Evolutionary conservation across 2,888 invertebrate genomes (phyloP), one percentile per base, ranked within the genome.

Genomic region (Leucoptera coffeella): DNA sequence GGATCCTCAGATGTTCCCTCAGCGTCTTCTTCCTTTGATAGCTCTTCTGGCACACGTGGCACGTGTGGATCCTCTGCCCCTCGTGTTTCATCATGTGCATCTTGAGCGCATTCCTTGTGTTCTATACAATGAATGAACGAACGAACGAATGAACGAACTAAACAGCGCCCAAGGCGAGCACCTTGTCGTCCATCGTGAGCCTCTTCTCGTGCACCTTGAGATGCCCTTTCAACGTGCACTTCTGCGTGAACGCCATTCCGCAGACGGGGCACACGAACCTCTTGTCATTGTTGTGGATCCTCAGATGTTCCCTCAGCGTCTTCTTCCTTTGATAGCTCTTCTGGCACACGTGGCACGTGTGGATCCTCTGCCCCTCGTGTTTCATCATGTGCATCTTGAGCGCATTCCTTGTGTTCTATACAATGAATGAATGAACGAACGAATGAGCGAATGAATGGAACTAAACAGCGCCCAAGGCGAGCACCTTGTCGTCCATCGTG

Each of bases 41-140:
- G 0, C 61, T 56, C 38, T 74, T 75, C 28, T 62, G 48, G 26
- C 76, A 76, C 0, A 73, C 51, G 5, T 48, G 50, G 31, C 76
- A 76, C 0, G 54, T 50, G 14, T 71, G 74, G 13, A 74, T 74
- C 10, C 74, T 38, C 13, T 67, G 65, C 0, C 72, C 73, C 1
- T 73, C 72, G 22, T 76, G 76, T 9, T 69, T 73, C 1, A 73
- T 72, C 64, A 73, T 71, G 30, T 76, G 76, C 54, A 72, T 73
- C 30, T 73, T 74, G 14, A 76, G 38, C 4, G 74, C 71, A 26
- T 74, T 73, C 31, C 65, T 65, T 0, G 72, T 69, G 28, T 73
- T n/a, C n/a, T n/a, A n/a, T n/a, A n/a, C n/a, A n/a, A n/a, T n/a
- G n/a, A n/a, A n/a, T n/a, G n/a, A n/a, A n/a, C n/a, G n/a, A n/a